These are phyloP conservation scores for Onychostruthus taczanowskii DNA, from an alignment of 2,113 vertebrate genomes.

Conservation along the genomic window DNA sequence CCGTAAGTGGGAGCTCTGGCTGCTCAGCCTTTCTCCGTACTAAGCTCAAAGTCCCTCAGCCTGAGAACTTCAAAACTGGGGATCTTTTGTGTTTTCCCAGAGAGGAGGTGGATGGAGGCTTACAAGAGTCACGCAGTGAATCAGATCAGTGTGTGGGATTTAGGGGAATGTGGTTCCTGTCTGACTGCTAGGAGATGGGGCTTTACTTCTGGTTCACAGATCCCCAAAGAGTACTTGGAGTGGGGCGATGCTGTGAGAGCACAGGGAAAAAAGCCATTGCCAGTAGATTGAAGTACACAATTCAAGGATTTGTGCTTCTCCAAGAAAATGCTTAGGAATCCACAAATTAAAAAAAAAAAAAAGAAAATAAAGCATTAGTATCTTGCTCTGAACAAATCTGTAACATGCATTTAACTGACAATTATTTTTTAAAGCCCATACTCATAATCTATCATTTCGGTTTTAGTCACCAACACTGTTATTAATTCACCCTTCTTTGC, in stretches of 20 bases:
- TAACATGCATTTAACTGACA: neutral
- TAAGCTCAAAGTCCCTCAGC: neutral
- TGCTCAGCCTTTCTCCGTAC: neutral
- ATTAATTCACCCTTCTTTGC: neutral
- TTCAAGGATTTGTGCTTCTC: neutral
- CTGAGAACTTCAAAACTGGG: neutral
- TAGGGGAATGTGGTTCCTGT: neutral
- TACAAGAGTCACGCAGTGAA: neutral
- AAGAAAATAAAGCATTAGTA: neutral
- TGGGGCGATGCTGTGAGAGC: neutral
- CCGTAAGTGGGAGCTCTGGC: neutral
- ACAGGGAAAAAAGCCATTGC: neutral
- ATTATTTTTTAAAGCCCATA: neutral
- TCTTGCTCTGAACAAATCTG: neutral
- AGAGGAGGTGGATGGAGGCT: neutral
- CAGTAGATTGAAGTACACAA: neutral
- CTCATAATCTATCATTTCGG: neutral
- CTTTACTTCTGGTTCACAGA: neutral
- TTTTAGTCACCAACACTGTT: constrained; percentile 2
- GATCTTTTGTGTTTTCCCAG: neutral
- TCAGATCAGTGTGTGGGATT: neutral
- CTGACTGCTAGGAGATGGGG: neutral
- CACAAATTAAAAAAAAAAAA: neutral
- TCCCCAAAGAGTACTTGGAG: neutral
- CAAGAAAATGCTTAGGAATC: neutral